Conservation (phyloP, 2,113 vertebrate species). For the Tachysurus vachellii region DNA sequence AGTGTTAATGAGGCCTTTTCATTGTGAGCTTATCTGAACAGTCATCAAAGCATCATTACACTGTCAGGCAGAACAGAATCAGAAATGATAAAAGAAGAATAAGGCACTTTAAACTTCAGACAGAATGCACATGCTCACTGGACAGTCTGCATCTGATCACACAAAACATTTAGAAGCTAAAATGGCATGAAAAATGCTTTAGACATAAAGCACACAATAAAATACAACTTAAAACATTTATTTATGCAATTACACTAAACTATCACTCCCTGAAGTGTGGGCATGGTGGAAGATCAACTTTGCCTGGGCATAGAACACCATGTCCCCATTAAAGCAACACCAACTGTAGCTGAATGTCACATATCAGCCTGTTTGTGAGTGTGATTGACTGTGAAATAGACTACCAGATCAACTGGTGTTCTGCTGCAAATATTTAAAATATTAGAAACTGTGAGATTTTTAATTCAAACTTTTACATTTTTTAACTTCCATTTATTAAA, state of each 20-base stretch:
- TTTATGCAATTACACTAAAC: not conserved
- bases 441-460: not conserved
- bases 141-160: not conserved
- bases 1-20: not conserved
- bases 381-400: not conserved
- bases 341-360: not conserved
- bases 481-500: not conserved
- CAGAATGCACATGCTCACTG: not conserved
- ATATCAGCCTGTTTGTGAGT: not conserved
- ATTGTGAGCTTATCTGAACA: not conserved
- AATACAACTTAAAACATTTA: not conserved
- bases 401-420: not conserved
- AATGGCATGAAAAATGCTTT: not conserved
- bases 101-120: not conserved
- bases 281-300: not conserved
- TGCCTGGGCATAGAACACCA: not conserved
- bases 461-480: not conserved
- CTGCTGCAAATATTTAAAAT: not conserved
- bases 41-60: not conserved
- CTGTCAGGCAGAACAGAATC: not conserved
- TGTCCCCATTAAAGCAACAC: not conserved
- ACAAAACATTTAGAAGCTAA: not conserved
- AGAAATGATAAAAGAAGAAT: not conserved
- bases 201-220: not conserved
- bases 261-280: not conserved